Conservation (phyloP, 2,888 invertebrate genomes). For the Chymomyza fuscimana region DNA sequence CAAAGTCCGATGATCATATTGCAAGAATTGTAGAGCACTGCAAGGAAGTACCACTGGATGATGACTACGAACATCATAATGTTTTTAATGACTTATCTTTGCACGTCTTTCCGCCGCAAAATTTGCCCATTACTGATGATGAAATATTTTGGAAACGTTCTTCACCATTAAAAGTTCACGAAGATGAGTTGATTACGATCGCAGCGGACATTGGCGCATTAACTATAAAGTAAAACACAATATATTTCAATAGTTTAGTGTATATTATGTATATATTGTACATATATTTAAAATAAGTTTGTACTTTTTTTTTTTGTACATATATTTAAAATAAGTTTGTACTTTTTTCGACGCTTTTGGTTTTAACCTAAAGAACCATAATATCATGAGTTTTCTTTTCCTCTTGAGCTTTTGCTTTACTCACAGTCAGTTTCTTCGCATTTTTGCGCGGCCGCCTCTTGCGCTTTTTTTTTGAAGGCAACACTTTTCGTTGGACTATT, state of each 20-base stretch:
- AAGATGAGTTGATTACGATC: conserved; percentile 73
- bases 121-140: conserved; percentile 80
- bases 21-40: conserved; percentile 77
- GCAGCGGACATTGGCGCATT: conserved; percentile 83
- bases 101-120: conserved; percentile 84
- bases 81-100: conserved; percentile 89
- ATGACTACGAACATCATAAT: conserved; percentile 85
- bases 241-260: not conserved
- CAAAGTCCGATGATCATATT: conserved; percentile 53
- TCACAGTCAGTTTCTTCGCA: not conserved
- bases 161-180: conserved; percentile 46
- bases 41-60: conserved; percentile 84
- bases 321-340: not conserved
- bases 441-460: not conserved
- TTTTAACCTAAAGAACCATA: conserved; percentile 41
- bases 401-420: conserved; percentile 1
- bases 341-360: not conserved
- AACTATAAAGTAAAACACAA: conserved; percentile 18
- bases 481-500: not conserved
- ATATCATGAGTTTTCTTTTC: conserved; percentile 35
- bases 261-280: not conserved
- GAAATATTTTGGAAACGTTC: conserved; percentile 41
- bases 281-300: not conserved
- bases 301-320: not conserved
- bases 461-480: not conserved